Base-by-base conservation (phyloP, 92 coral and sea anemone species). In the Heteractis magnifica region DNA sequence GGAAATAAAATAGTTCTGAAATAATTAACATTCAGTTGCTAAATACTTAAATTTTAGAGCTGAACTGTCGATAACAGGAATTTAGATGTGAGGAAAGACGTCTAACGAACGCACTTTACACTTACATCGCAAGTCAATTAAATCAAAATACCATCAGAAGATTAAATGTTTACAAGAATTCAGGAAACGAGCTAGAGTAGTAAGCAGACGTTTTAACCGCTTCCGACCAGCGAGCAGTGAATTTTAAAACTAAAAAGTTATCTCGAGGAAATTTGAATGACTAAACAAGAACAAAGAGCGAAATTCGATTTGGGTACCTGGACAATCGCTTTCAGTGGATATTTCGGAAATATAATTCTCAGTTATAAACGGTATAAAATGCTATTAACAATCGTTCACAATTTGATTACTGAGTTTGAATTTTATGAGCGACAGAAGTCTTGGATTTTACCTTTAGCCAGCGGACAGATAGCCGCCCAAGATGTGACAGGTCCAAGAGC, bases 401-500 rank as follows among this genome's bases (percentile, higher is more conserved):
- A 20, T 68, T 68, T 26, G 49, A 26, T 20, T 68, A 68, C 4
- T 26, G 6, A 68, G 8, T 62, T 62, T 62, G 26, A 62, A 18
- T 62, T 18, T 4, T 62, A 18, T 23, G 18, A 62, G 70, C 16
- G n/a, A 19, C 6, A 11, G 64, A 12, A 58, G 64, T 58, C 13
- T 58, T n/a, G 18, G 4, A 6, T 23, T 90, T 75, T 90, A 97
- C 99, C 99, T 94, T 97, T 97, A 11, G 91, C 89, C 23, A 97
- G 81, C 0, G 99, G 99, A 52, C 98, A 97, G 76, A 97, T 97
- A 4, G 99, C 99, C 4, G 99, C 99, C 99, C 99, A 97, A 20
- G 99, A 97, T 13, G 97, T 97, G n/a, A 97, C 99, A 5, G 99
- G 99, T 9, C 99, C 99, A 14, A 97, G 91, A 16, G 98, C 93